Conservation (phyloP, 2,113 vertebrate genomes). For the Dolichallabes microphthalmus region DNA sequence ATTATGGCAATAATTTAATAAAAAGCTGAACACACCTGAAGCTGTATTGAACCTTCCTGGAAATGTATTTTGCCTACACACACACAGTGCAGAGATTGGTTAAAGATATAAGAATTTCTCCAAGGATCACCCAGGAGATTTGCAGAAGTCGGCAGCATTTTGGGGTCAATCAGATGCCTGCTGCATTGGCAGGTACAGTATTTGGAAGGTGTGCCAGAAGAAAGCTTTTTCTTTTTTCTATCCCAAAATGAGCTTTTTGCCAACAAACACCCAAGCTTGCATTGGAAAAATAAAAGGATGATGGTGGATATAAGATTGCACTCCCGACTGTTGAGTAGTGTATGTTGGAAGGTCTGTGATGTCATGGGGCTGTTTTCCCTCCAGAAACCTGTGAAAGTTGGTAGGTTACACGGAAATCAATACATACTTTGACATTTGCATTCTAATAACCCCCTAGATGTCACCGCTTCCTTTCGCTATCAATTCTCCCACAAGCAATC, state of each 20-base stretch:
- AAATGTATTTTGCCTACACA: neutral
- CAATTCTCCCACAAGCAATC: neutral
- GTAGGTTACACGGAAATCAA: neutral
- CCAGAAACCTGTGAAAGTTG: neutral
- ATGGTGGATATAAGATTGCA: neutral
- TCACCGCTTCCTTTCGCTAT: neutral
- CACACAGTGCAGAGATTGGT: neutral
- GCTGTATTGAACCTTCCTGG: neutral
- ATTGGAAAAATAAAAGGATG: neutral
- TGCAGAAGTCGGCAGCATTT: neutral
- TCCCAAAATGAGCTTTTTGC: neutral
- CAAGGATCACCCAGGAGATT: neutral
- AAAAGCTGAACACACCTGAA: neutral
- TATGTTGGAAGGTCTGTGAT: neutral
- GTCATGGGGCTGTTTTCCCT: neutral
- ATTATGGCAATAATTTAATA: neutral
- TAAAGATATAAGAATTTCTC: neutral
- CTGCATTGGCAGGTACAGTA: neutral
- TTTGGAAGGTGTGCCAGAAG: neutral
- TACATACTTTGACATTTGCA: neutral
- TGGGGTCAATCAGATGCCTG: conserved; percentile 1
- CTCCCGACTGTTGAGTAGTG: neutral
- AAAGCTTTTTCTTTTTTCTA: neutral
- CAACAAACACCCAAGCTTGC: neutral
- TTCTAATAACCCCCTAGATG: neutral